phyloP scores from a whole-genome alignment of 2,113 vertebrate species.

The Maccullochella peelii region DNA sequence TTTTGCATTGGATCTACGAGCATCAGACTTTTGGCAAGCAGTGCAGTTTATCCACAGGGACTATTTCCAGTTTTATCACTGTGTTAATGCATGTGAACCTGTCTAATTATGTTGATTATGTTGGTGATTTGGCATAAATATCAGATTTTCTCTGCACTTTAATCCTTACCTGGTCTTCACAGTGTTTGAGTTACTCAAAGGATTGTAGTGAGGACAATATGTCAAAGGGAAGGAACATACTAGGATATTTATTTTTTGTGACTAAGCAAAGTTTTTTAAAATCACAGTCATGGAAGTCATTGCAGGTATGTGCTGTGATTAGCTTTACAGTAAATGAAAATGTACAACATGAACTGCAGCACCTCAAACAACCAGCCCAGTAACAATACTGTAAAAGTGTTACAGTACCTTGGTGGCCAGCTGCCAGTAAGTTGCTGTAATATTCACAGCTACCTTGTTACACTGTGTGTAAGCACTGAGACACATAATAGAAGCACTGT shows the following conservation, averaged over 20 bases:
- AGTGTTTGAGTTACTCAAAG: neutral
- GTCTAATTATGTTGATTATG: neutral
- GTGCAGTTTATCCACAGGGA: neutral
- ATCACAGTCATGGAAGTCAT: neutral
- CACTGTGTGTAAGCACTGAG: slow-evolving; percentile 26
- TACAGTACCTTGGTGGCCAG: slow-evolving; percentile 8
- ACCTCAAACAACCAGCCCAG: neutral
- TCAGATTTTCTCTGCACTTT: neutral
- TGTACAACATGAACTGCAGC: neutral
- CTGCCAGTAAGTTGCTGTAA: slow-evolving; percentile 30
- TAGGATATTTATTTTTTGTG: neutral
- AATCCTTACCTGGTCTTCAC: neutral
- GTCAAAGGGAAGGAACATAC: neutral
- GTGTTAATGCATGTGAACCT: neutral
- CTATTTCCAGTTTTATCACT: neutral
- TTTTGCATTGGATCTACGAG: neutral
- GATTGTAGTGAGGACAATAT: neutral
- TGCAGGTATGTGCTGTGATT: neutral
- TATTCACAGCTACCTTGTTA: slow-evolving; percentile 33
- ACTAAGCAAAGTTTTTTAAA: neutral
- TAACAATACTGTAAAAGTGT: slow-evolving; percentile 11
- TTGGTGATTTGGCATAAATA: neutral
- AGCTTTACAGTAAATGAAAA: neutral
- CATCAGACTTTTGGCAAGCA: neutral
- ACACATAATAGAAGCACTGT: slow-evolving; percentile 30